phyloP scores from a whole-genome alignment of 2,113 vertebrate species.

The Salvelinus namaycush region DNA sequence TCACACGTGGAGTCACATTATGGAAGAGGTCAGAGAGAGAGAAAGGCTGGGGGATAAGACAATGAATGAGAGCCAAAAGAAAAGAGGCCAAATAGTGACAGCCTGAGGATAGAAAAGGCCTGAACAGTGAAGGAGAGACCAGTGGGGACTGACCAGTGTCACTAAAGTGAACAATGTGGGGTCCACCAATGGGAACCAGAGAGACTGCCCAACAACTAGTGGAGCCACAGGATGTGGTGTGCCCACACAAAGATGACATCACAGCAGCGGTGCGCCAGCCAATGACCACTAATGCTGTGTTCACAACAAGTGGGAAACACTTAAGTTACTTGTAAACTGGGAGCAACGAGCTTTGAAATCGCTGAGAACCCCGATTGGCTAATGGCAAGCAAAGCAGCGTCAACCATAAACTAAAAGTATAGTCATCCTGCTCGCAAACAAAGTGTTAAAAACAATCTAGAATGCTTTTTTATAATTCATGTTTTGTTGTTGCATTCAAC shows the following conservation, averaged over 20 bases:
- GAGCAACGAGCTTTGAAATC: no score
- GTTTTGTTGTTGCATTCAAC: no score
- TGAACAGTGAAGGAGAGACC: neutral
- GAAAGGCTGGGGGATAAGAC: neutral
- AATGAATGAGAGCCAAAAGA: neutral
- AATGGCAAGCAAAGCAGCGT: no score
- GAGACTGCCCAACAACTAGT: neutral
- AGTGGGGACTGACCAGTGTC: neutral
- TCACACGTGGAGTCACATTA: slow-evolving; percentile 16
- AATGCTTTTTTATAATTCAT: no score
- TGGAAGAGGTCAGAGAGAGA: neutral
- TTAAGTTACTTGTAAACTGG: no score
- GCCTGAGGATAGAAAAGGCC: neutral
- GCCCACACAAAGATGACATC: neutral
- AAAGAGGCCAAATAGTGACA: neutral
- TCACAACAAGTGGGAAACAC: no score
- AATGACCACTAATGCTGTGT: neutral
- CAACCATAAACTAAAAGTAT: no score
- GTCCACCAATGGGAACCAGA: neutral
- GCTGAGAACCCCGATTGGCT: no score
- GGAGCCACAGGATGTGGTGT: neutral
- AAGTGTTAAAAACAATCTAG: neutral
- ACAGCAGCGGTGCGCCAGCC: neutral
- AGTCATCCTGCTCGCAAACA: neutral
- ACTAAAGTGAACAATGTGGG: no score